Conservation (phyloP, 2,888 invertebrate species). For the Parascotia fuliginaria region DNA sequence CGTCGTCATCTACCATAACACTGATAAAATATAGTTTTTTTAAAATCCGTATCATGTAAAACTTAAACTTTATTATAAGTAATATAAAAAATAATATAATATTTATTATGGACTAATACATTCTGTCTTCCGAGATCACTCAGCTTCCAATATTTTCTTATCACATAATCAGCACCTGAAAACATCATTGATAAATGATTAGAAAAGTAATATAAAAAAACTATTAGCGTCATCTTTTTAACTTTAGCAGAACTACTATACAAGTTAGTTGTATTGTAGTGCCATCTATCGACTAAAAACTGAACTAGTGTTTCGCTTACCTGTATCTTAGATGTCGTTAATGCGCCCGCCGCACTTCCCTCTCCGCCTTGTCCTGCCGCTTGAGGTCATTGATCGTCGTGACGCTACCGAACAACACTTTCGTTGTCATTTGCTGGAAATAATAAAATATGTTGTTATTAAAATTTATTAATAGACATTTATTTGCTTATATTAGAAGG, state of each 20-base stretch:
- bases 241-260: background rate
- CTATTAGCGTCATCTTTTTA: constrained; percentile 42
- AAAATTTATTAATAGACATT: background rate
- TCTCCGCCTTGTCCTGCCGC: constrained; percentile 89
- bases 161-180: constrained; percentile 63
- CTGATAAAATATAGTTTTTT: background rate
- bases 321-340: constrained; percentile 69
- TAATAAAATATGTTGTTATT: constrained; percentile 14
- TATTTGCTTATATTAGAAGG: background rate
- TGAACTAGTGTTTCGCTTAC: constrained; percentile 36
- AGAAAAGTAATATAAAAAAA: background rate
- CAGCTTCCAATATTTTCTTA: constrained; percentile 74
- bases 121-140: constrained; percentile 78
- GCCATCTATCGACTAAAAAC: constrained; percentile 33
- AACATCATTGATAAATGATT: constrained; percentile 34
- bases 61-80: constrained; percentile 10
- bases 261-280: background rate
- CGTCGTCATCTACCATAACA: no score
- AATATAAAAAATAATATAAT: constrained; percentile 41
- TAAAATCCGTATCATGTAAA: constrained; percentile 15
- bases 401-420: constrained; percentile 90
- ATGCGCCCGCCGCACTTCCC: constrained; percentile 86
- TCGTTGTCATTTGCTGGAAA: constrained; percentile 88
- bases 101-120: constrained; percentile 55
- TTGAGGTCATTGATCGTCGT: constrained; percentile 90